phyloP scores from a whole-genome alignment of 1,140 invertebrate genomes.

The Frieseomelitta varia region DNA sequence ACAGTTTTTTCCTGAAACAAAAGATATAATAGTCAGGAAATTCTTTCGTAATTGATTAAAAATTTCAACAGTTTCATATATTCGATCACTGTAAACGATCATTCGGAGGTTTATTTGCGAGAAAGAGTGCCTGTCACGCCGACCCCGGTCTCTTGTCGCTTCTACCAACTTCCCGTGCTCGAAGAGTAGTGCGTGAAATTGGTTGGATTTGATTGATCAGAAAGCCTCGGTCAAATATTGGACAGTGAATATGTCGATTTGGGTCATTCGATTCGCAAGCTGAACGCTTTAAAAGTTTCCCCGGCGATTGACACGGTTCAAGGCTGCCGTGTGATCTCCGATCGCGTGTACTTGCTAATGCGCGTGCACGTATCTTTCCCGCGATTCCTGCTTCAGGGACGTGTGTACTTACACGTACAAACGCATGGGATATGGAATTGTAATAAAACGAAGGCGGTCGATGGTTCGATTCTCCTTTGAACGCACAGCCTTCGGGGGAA shows the following conservation, averaged over 20 bases:
- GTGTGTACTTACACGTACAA: not conserved
- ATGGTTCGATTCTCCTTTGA: constrained; percentile 1
- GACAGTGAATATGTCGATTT: constrained; percentile 40
- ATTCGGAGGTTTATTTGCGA: constrained; percentile 48
- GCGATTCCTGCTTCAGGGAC: not conserved
- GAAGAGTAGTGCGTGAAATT: constrained; percentile 32
- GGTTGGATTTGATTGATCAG: constrained; percentile 24
- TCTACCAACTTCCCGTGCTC: constrained; percentile 34
- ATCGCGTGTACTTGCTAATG: not conserved
- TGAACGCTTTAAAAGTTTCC: constrained; percentile 51
- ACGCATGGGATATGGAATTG: not conserved
- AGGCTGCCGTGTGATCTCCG: not conserved
- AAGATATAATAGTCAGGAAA: too few relatives aligned
- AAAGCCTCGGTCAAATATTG: constrained; percentile 35
- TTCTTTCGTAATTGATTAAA: too few relatives aligned
- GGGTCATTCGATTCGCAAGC: constrained; percentile 41
- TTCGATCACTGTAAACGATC: too few relatives aligned
- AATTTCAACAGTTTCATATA: too few relatives aligned
- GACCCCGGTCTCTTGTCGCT: not conserved
- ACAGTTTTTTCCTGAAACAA: too few relatives aligned
- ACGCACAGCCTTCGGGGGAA: not conserved
- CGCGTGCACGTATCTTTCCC: not conserved
- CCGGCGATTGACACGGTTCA: constrained; percentile 44
- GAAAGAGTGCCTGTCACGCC: constrained; percentile 1
- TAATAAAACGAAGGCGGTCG: constrained; percentile 10